Evolutionary conservation across 1,140 invertebrate species (phyloP).

Genomic region (Nasonia giraulti): DNA sequence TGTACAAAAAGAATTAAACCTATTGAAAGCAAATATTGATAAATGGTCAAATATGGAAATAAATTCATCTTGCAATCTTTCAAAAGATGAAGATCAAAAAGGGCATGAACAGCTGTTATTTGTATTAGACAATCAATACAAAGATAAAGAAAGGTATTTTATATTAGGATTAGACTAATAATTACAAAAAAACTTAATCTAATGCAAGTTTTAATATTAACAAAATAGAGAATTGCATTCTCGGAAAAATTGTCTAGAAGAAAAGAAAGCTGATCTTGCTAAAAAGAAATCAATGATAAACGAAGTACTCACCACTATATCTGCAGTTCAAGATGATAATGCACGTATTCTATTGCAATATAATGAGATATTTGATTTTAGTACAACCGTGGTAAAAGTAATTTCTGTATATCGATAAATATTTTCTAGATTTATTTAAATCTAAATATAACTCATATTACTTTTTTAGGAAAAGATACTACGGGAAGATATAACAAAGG

Average conservation of each 20-base stretch:
- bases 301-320: slow-evolving; percentile 39
- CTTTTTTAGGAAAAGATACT: slow-evolving; percentile 52
- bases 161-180: background rate
- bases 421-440: slow-evolving; percentile 10
- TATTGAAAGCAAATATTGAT: slow-evolving; percentile 32
- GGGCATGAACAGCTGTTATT: slow-evolving; percentile 37
- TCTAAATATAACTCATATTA: slow-evolving; percentile 11
- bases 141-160: slow-evolving; percentile 44
- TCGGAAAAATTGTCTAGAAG: slow-evolving; percentile 36
- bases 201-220: slow-evolving; percentile 26
- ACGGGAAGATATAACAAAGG: background rate
- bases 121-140: slow-evolving; percentile 46
- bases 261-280: slow-evolving; percentile 42
- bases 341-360: slow-evolving; percentile 27
- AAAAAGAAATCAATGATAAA: slow-evolving; percentile 52
- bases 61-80: slow-evolving; percentile 11
- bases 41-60: slow-evolving; percentile 51
- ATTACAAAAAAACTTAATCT: background rate
- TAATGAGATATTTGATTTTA: slow-evolving; percentile 40
- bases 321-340: slow-evolving; percentile 48
- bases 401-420: background rate
- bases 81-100: slow-evolving; percentile 41
- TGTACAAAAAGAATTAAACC: slow-evolving; percentile 47
- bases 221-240: slow-evolving; percentile 33
- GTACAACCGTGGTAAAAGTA: slow-evolving; percentile 25